Percentiles rank a stretch among this genome's conserved stretches.
Conservation (phyloP, 2,113 vertebrate genomes). For the mouse (Mus musculus) region DNA sequence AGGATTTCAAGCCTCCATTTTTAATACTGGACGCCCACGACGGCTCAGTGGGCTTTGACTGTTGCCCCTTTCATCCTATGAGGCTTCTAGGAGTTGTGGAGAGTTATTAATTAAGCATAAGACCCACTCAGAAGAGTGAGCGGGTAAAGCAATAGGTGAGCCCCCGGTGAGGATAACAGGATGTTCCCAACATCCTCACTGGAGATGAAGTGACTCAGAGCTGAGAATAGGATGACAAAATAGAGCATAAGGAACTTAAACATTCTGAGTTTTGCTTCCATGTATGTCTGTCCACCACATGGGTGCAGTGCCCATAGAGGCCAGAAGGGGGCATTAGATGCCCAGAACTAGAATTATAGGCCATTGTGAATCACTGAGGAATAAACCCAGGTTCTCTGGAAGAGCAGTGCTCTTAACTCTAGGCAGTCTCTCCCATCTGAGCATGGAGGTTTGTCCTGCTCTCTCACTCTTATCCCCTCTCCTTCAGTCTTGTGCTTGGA, state of each 20-base stretch:
- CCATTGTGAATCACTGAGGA: neutral
- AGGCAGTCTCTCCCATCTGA: neutral
- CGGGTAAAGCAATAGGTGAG: neutral
- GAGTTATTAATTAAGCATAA: neutral
- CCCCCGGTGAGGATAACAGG: neutral
- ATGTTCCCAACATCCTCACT: neutral
- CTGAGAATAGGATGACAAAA: neutral
- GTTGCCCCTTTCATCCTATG: neutral
- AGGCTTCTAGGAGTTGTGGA: neutral
- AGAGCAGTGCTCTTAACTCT: neutral
- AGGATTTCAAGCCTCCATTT: neutral
- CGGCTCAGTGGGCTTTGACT: neutral
- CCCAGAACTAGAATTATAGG: neutral
- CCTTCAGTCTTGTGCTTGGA: neutral
- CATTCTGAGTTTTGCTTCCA: neutral
- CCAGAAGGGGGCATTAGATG: neutral
- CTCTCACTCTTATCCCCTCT: fast-evolving
- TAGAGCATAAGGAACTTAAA: neutral
- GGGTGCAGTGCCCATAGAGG: neutral
- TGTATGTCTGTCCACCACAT: neutral
- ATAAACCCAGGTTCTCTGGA: neutral
- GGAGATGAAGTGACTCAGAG: neutral
- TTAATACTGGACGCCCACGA: neutral
- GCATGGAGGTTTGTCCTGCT: neutral
- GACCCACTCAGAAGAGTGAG: neutral